Evolutionary conservation across 2,888 invertebrate species (phyloP), one percentile per base, ranked within the genome.

Genomic region (Dilophus febrilis): DNA sequence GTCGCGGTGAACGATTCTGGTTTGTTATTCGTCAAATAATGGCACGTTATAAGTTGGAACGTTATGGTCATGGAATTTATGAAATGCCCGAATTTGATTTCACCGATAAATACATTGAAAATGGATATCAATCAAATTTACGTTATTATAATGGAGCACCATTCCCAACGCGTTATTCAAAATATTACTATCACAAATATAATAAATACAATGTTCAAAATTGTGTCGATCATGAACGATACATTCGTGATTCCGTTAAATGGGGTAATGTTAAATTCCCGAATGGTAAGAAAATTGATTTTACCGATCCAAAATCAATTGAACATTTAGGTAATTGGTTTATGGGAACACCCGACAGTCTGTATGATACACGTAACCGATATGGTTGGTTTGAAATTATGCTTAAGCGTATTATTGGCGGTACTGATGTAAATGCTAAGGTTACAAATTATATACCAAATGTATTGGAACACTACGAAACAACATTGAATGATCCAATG

Each of bases 401-500:
- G 35, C 65, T 65, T 27, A 68, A 68, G 44, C 62, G 69, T 40
- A 61, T 74, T 19, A 64, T 74, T 17, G 73, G 73, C 33, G 57
- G 22, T 59, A 30, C 58, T 56, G 4, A 52, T 52, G 34, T 50
- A 53, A 4, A 52, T 48, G 18, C 54, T 55, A n/a, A 50, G 51
- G 31, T 46, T 54, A 19, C 50, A 53, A 52, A 55, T 33, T 37
- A 48, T 48, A 6, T 58, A 26, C 59, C 61, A 7, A 53, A 51
- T 12, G 65, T 71, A 4, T 59, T 79, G 42, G 73, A 78, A 55
- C 65, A 67, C 43, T 74, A 72, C 55, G 70, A 72, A 49, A 77
- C 79, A 11, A 70, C 74, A 35, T 59, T 78, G 37, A 74, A 80
- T 42, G 83, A 83, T 53, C 82, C 82, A 8, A 67, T 75, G 14